These are phyloP conservation scores for Pseudopipra pipra DNA, from an alignment of 2,113 vertebrate genomes.

Conservation along the genomic window DNA sequence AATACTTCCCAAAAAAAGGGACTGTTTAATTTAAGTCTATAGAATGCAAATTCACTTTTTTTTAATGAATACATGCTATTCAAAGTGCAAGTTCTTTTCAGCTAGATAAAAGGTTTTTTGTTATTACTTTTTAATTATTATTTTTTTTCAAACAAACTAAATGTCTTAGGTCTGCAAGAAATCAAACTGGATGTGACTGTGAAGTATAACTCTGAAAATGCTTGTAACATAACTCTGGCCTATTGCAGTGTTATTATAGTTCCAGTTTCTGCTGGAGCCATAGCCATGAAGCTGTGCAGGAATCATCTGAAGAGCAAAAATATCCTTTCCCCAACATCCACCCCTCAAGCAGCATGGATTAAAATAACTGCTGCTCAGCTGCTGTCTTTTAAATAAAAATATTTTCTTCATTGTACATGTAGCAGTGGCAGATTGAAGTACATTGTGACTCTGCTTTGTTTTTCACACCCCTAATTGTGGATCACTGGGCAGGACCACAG, in stretches of 20 bases:
- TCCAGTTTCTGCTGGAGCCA: constrained; percentile 55
- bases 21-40: neutral
- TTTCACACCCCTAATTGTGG: constrained; percentile 41
- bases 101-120: constrained; percentile 23
- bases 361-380: constrained; percentile 66
- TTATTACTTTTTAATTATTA: neutral
- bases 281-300: neutral
- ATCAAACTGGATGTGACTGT: constrained; percentile 48
- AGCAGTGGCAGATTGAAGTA: constrained; percentile 42
- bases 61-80: neutral
- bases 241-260: constrained; percentile 44
- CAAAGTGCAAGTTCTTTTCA: constrained; percentile 24
- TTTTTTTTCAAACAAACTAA: neutral
- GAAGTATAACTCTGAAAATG: constrained; percentile 44
- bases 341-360: constrained; percentile 66
- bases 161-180: constrained; percentile 64
- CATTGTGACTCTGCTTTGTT: constrained; percentile 47
- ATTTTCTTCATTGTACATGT: constrained; percentile 42
- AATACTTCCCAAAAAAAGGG: neutral
- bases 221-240: constrained; percentile 21
- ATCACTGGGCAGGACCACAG: constrained; percentile 29
- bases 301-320: constrained; percentile 62
- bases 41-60: neutral
- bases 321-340: constrained; percentile 48
- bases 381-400: constrained; percentile 69